A percentile compares a stretch with the other conserved stretches of the same genome.
phyloP scores from a whole-genome alignment of 2,113 vertebrate genomes.

The Psammodynastes pulverulentus region DNA sequence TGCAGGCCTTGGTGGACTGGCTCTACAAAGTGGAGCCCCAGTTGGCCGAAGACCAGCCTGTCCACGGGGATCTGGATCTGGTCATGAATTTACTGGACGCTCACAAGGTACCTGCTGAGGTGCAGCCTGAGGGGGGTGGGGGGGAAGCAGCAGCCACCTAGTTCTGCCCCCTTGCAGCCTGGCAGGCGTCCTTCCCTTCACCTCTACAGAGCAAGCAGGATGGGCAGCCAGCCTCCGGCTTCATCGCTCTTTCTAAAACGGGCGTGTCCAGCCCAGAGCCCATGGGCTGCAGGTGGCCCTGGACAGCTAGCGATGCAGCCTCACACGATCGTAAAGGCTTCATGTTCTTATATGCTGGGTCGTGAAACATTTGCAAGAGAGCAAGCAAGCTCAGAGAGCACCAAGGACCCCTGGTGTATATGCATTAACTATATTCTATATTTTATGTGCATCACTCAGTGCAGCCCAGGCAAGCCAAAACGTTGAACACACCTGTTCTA shows the following conservation, averaged over 20 bases:
- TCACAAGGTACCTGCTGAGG: constrained; percentile 81
- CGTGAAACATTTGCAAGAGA: not conserved
- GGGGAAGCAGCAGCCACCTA: not conserved
- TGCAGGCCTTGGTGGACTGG: constrained; percentile 97
- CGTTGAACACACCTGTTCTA: not conserved
- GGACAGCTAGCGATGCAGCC: not conserved
- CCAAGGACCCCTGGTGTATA: not conserved
- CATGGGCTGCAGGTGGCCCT: not conserved
- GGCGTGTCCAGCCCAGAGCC: not conserved
- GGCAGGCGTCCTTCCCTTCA: not conserved
- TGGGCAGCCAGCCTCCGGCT: not conserved
- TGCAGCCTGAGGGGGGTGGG: not conserved
- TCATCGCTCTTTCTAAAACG: not conserved
- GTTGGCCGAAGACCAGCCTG: constrained; percentile 91
- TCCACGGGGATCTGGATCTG: constrained; percentile 93
- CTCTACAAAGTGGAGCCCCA: constrained; percentile 95
- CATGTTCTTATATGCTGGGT: not conserved
- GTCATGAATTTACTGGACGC: constrained; percentile 98
- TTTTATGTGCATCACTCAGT: not conserved
- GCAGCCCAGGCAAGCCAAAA: not conserved
- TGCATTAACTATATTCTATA: not conserved
- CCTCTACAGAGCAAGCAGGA: not conserved
- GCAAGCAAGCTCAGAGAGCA: not conserved
- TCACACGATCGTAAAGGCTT: not conserved
- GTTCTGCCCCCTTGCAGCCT: not conserved